These are phyloP conservation scores for Caenorhabditis brenneri DNA, from an alignment of 1,140 invertebrate species.

Conservation along the genomic window DNA sequence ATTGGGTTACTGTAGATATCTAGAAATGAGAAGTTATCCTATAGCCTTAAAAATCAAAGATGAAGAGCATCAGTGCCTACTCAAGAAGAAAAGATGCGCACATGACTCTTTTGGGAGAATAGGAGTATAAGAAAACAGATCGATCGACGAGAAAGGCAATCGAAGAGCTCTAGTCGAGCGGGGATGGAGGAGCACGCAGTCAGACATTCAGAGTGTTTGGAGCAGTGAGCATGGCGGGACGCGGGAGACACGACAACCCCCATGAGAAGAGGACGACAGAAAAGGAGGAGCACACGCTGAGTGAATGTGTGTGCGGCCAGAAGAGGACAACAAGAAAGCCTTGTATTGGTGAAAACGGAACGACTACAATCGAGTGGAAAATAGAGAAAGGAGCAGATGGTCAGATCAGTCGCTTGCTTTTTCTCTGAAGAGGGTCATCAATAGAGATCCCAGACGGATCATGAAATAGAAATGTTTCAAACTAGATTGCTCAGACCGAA, in stretches of 20 bases:
- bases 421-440: not conserved
- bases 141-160: conserved; percentile 32
- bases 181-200: not conserved
- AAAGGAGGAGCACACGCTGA: conserved; percentile 3
- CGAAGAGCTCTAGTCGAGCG: not conserved
- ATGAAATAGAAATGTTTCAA: not conserved
- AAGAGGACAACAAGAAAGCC: conserved; percentile 15
- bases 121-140: conserved; percentile 27
- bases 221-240: conserved; percentile 34
- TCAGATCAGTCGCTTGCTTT: conserved; percentile 14
- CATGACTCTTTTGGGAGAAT: not conserved
- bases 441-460: not conserved
- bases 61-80: not conserved
- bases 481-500: no score
- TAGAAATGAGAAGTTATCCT: not conserved
- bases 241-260: conserved; percentile 37
- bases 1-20: not conserved
- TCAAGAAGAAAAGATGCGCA: not conserved
- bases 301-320: not conserved
- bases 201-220: conserved; percentile 28
- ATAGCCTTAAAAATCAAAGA: not conserved
- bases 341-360: conserved; percentile 18
- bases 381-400: conserved; percentile 21
- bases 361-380: conserved; percentile 11
- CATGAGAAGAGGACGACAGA: conserved; percentile 25